phyloP scores from a whole-genome alignment of 2,113 vertebrate genomes.

The Ardeotis arabs region DNA sequence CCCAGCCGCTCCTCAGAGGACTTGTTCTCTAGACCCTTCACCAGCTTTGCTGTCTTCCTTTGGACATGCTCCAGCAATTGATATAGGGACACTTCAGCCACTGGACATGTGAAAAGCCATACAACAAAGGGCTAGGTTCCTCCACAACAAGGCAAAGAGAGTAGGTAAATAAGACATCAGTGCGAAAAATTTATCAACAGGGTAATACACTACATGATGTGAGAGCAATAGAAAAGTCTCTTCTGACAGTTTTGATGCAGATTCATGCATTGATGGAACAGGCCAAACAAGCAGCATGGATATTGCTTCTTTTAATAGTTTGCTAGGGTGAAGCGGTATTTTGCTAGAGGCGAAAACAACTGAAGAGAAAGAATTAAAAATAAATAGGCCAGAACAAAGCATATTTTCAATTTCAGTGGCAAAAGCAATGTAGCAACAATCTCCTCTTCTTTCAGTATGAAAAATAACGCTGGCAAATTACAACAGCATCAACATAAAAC shows the following conservation, averaged over 20 bases:
- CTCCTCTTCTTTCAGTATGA: slow-evolving; percentile 33
- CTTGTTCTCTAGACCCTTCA: not conserved
- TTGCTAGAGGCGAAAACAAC: slow-evolving; percentile 47
- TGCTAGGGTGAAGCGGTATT: not conserved
- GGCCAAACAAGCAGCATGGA: not conserved
- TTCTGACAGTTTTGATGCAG: not conserved
- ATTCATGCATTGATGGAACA: not conserved
- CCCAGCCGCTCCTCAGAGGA: fast-evolving
- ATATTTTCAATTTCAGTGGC: slow-evolving; percentile 61
- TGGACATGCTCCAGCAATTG: not conserved
- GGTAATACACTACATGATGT: not conserved
- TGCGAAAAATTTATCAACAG: not conserved
- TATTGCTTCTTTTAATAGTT: slow-evolving; percentile 23
- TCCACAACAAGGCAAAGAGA: not conserved
- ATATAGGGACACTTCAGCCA: not conserved
- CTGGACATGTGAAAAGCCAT: not conserved
- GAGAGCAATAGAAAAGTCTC: not conserved
- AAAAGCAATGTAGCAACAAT: slow-evolving; percentile 39
- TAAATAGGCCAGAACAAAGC: slow-evolving; percentile 65
- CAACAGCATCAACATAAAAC: not conserved
- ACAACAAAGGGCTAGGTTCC: not conserved
- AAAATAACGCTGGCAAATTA: slow-evolving; percentile 43
- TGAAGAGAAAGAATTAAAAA: slow-evolving; percentile 65
- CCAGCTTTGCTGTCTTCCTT: not conserved
- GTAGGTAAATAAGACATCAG: not conserved